A percentile compares a stretch with the other conserved stretches of the same genome.
These are phyloP conservation scores for Orbicella faveolata DNA, from an alignment of 64 coral and sea anemone genomes.

Conservation along the genomic window DNA sequence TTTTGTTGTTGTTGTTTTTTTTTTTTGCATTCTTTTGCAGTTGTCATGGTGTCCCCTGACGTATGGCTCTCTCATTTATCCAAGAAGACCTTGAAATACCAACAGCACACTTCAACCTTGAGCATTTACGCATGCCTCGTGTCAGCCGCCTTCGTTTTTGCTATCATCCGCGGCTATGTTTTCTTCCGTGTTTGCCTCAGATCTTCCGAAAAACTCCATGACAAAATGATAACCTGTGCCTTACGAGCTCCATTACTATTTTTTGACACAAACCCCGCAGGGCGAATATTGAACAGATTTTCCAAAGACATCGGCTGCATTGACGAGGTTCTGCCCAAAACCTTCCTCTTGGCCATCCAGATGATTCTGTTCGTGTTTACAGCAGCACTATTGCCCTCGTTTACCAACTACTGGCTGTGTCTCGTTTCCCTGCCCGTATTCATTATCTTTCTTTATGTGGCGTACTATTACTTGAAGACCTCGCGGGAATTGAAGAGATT, in stretches of 20 bases:
- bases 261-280: conserved; percentile 36
- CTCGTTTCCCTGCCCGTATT: conserved; percentile 3
- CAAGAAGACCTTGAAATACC: not conserved
- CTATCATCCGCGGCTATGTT: not conserved
- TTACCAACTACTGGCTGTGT: conserved; percentile 17
- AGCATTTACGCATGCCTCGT: not conserved
- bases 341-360: conserved; percentile 29
- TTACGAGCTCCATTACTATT: conserved; percentile 1
- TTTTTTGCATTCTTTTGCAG: no score
- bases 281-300: conserved; percentile 34
- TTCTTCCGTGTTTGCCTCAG: not conserved
- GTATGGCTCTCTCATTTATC: no score
- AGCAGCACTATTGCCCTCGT: conserved; percentile 21
- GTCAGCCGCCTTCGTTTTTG: not conserved
- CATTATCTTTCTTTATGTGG: conserved; percentile 5
- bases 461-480: conserved; percentile 17
- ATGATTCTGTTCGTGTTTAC: conserved; percentile 11
- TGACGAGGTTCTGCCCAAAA: conserved; percentile 44
- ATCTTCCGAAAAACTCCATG: not conserved
- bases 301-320: conserved; percentile 39
- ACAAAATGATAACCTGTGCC: not conserved
- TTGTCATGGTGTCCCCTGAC: no score
- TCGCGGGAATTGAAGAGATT: conserved; percentile 38
- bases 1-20: no score
- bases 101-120: not conserved